A percentile compares a stretch with the other conserved stretches of the same genome.
Conservation (phyloP, 2,888 invertebrate genomes). For the Drosophila mulleri region DNA sequence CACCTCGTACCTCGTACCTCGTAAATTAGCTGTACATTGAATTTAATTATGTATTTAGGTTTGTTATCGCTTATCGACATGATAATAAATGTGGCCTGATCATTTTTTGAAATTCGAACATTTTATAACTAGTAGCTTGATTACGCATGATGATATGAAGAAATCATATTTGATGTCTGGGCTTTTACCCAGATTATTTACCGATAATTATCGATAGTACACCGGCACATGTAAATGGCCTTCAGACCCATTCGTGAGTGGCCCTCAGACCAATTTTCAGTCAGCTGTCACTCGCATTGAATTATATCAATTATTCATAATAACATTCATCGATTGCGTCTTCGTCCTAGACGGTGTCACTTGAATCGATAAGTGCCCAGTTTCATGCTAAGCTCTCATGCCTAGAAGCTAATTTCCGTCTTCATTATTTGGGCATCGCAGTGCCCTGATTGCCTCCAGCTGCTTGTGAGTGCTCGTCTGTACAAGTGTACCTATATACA, state of each 20-base stretch:
- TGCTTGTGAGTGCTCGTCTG: conserved; percentile 1
- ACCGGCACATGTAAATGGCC: too few relatives aligned
- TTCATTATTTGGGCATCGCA: conserved; percentile 33
- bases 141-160: not conserved
- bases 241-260: too few relatives aligned
- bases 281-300: too few relatives aligned
- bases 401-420: conserved; percentile 2
- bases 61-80: not conserved
- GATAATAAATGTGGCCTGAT: not conserved
- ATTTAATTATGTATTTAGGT: too few relatives aligned
- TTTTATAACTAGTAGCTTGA: not conserved
- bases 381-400: not conserved
- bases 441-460: conserved; percentile 31
- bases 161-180: too few relatives aligned
- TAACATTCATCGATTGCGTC: too few relatives aligned
- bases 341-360: not conserved
- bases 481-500: conserved; percentile 29
- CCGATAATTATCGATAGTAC: not conserved
- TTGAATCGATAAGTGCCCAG: not conserved
- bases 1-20: too few relatives aligned
- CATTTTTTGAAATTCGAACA: not conserved
- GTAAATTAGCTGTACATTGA: too few relatives aligned
- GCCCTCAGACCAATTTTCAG: too few relatives aligned
- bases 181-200: not conserved
- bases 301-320: too few relatives aligned